A percentile compares a stretch with the other conserved stretches of the same genome.
These are phyloP conservation scores for Climacteris rufus DNA, from an alignment of 2,113 vertebrate genomes.

Conservation along the genomic window DNA sequence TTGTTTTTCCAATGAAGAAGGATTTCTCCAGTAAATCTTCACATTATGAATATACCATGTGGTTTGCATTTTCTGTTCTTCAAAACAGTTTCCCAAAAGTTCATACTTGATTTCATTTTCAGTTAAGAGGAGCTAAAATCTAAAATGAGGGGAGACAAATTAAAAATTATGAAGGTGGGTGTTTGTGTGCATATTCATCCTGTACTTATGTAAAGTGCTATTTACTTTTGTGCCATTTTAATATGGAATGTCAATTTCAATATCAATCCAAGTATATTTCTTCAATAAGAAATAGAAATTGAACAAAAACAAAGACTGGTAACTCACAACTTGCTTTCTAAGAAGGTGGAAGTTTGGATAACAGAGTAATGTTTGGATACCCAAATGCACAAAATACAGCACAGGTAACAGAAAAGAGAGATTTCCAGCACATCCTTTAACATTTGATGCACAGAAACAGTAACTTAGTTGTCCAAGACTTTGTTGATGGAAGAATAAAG, in stretches of 20 bases:
- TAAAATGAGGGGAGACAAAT: not conserved
- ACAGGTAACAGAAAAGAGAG: not conserved
- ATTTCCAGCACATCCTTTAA: not conserved
- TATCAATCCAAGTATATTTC: not conserved
- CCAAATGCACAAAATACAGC: not conserved
- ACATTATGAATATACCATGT: not conserved
- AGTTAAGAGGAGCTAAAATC: not conserved
- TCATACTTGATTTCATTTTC: not conserved
- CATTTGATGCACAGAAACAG: not conserved
- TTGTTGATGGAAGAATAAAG: not conserved
- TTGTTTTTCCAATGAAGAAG: constrained; percentile 22
- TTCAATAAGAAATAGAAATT: not conserved
- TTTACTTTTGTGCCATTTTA: not conserved
- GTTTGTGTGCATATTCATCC: not conserved
- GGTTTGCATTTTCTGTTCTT: constrained; percentile 28
- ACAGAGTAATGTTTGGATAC: not conserved
- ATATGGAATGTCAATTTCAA: not conserved
- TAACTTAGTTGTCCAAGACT: not conserved
- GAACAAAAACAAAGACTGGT: not conserved
- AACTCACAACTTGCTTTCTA: not conserved
- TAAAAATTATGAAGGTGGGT: not conserved
- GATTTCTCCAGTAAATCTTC: constrained; percentile 1
- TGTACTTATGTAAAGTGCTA: not conserved
- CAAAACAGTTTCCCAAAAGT: not conserved
- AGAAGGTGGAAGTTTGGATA: not conserved